A percentile compares a stretch with the other conserved stretches of the same genome.
Conservation (phyloP, 35 echinoderm and acorn worm genomes). For the Lytechinus pictus region DNA sequence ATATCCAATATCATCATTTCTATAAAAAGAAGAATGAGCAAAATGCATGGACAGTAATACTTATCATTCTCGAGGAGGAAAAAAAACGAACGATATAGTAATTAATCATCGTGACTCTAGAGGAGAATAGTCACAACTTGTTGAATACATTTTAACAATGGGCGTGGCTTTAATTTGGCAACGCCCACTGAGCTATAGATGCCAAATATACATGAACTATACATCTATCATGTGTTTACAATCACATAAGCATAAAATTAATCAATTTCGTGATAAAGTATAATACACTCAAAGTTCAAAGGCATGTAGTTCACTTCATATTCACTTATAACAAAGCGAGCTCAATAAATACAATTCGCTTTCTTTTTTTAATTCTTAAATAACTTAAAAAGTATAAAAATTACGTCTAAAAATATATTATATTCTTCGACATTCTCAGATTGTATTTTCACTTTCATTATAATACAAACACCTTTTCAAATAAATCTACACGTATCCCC, state of each 20-base stretch:
- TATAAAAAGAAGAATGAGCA: neutral
- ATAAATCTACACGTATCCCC: neutral
- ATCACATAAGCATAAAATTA: conserved; percentile 11
- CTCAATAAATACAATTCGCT: conserved; percentile 46
- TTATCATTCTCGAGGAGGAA: neutral
- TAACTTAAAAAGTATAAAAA: conserved; percentile 59
- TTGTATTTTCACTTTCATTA: conserved; percentile 26
- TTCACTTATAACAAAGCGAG: neutral
- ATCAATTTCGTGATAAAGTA: conserved; percentile 17
- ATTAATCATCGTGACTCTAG: neutral
- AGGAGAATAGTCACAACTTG: neutral
- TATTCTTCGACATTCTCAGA: conserved; percentile 40
- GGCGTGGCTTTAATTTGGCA: neutral
- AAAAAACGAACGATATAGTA: neutral
- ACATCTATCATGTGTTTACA: conserved; percentile 30
- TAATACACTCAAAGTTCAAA: conserved; percentile 41
- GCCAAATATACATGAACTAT: conserved; percentile 51
- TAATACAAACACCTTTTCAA: neutral
- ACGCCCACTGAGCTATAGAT: neutral
- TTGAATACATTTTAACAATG: neutral
- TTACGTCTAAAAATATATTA: conserved; percentile 53
- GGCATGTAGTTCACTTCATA: conserved; percentile 34
- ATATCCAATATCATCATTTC: no score
- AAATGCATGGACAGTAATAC: neutral
- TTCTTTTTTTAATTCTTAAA: conserved; percentile 46